Percentiles rank a stretch among this genome's conserved stretches.
Evolutionary conservation across 1,140 invertebrate species (phyloP).

Genomic region (Octopus sinensis): DNA sequence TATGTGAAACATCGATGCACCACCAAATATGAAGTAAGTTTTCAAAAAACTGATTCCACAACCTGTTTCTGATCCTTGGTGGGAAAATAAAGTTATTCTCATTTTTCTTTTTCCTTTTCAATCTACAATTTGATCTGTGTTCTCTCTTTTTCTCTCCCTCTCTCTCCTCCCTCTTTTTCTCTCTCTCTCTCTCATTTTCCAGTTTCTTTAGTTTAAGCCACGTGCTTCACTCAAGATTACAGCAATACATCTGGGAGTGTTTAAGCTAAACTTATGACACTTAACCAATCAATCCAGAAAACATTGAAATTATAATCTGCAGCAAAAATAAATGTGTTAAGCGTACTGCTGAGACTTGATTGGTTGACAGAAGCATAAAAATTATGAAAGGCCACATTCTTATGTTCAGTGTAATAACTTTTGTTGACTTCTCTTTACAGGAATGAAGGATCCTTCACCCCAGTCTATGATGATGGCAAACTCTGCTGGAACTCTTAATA

Average conservation of each 20-base stretch:
- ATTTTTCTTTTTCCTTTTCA: background rate
- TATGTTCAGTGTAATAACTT: background rate
- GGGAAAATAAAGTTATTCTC: too few relatives aligned
- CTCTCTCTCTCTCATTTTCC: background rate
- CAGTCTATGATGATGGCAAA: background rate
- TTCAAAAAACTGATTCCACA: too few relatives aligned
- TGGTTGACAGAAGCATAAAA: background rate
- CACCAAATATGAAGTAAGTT: too few relatives aligned
- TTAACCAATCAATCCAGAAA: too few relatives aligned
- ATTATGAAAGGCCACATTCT: background rate
- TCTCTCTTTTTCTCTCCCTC: background rate
- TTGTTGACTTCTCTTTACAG: background rate
- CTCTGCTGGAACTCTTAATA: background rate
- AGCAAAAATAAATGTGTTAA: too few relatives aligned
- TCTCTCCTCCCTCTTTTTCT: background rate
- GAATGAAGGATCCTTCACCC: slow-evolving; percentile 1
- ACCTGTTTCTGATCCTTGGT: too few relatives aligned
- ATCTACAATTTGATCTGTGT: background rate
- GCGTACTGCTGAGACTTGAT: too few relatives aligned
- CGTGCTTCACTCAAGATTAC: too few relatives aligned
- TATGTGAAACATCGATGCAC: too few relatives aligned
- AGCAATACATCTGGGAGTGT: too few relatives aligned
- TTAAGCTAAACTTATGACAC: too few relatives aligned
- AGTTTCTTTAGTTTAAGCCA: background rate
- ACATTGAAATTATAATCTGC: too few relatives aligned